phyloP scores from a whole-genome alignment of 2,113 vertebrate genomes.

The Lagopus leucura region DNA sequence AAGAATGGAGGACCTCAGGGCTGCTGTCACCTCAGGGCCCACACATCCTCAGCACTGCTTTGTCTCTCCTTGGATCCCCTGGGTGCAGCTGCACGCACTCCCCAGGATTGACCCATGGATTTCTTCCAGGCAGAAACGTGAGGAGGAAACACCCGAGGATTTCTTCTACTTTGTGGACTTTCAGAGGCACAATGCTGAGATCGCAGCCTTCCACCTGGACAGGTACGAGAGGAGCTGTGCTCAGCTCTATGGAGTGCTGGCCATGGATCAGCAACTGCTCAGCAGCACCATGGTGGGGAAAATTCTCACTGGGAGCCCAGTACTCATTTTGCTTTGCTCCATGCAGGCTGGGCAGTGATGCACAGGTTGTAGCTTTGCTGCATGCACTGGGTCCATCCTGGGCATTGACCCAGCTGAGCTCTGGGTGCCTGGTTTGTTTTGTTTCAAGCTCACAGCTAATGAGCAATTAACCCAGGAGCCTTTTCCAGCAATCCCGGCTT shows the following conservation, averaged over 20 bases:
- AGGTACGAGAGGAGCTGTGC: constrained; percentile 70
- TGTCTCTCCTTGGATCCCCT: background rate
- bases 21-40: background rate
- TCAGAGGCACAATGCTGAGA: constrained; percentile 97
- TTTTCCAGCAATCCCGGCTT: background rate
- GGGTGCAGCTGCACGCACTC: background rate
- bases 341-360: background rate
- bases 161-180: constrained; percentile 96
- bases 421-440: background rate
- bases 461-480: constrained; percentile 24
- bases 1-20: background rate
- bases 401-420: background rate
- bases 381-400: accelerated
- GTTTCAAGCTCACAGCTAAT: background rate
- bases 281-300: background rate
- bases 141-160: constrained; percentile 90
- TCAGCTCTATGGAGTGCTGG: background rate
- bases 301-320: background rate
- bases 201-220: constrained; percentile 96
- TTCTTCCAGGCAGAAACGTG: constrained; percentile 88
- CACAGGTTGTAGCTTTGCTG: background rate
- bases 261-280: accelerated
- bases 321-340: accelerated
- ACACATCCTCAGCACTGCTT: background rate
- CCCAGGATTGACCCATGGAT: background rate